phyloP scores from a whole-genome alignment of 1,140 invertebrate genomes.

The Aphelinus certus region DNA sequence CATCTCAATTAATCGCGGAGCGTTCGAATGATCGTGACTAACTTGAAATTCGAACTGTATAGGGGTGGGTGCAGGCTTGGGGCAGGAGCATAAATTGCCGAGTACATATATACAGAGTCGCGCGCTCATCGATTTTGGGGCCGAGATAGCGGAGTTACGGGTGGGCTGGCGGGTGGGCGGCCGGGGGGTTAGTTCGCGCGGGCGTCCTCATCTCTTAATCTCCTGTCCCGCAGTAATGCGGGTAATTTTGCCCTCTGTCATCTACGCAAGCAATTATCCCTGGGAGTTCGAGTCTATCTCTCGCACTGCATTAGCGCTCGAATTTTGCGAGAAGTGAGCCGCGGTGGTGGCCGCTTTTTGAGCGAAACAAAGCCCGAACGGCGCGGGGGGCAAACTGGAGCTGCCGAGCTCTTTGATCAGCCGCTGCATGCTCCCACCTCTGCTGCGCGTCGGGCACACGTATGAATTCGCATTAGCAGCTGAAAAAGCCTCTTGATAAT shows the following conservation, averaged over 20 bases:
- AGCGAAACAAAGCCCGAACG: neutral
- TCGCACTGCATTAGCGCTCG: neutral
- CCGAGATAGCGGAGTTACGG: neutral
- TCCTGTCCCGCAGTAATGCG: constrained; percentile 40
- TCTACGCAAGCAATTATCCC: constrained; percentile 44
- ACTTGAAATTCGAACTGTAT: constrained; percentile 12
- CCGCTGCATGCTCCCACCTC: neutral
- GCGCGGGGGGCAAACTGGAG: neutral
- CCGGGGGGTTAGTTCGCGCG: neutral
- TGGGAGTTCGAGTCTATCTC: too few relatives aligned
- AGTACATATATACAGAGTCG: neutral
- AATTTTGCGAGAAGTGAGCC: neutral
- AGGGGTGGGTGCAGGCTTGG: neutral
- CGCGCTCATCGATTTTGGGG: constrained; percentile 14
- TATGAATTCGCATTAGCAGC: too few relatives aligned
- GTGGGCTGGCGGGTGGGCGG: neutral
- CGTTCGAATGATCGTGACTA: constrained; percentile 10
- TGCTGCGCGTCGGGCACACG: too few relatives aligned
- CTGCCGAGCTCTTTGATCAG: neutral
- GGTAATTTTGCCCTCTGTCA: constrained; percentile 46
- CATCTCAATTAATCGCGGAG: constrained; percentile 1
- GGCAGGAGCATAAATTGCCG: too few relatives aligned
- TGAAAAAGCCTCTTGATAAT: too few relatives aligned
- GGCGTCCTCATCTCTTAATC: constrained; percentile 14
- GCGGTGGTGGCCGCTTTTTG: neutral